Evolutionary conservation across 2,888 invertebrate genomes (phyloP), one percentile per base, ranked within the genome.

Genomic region (Cryptocheilus praepositus): DNA sequence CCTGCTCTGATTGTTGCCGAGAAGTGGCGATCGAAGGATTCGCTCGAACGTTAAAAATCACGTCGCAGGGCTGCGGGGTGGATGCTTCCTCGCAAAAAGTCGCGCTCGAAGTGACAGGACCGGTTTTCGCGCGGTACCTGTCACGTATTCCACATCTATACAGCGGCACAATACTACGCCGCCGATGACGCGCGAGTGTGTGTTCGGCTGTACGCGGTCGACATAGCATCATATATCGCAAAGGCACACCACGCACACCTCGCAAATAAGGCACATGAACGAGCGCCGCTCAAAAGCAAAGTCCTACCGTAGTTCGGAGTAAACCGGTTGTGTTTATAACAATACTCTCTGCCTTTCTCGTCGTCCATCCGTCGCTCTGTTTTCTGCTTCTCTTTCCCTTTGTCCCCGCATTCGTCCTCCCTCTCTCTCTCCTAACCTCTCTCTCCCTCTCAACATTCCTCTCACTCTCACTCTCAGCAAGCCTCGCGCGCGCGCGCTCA

Each of bases 61-160:
- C 49, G 49, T 49, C 16, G 49, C 49, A 19, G 43, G 16, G 22
- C n/a, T 19, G 25, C 36, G 36, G 36, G 53, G 22, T 49, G 46
- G 55, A 64, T 62, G 45, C 56, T 28, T 52, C 52, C 63, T 57
- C 57, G 45, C 46, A 64, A 67, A 67, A 67, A 67, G 58, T 53
- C 43, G 58, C 58, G 46, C 63, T 55, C 59, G 28, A 67, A 67
- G 63, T 67, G 67, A 58, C 59, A 58, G 58, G 76, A 73, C 76
- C 73, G 76, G 67, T 76, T 76, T 45, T 55, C 55, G 25, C 63
- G 44, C 58, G 60, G 76, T 73, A 70, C 64, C 67, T 67, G 69
- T 76, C 73, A 52, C 52, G 76, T 67, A 61, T 65, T 63, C 36
- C 11, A 36, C 36, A 36, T 25, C 25, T 25, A 25, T 25, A 25